Evolutionary conservation across 2,888 invertebrate species (phyloP).

Genomic region (Tolmerus cingulatus): DNA sequence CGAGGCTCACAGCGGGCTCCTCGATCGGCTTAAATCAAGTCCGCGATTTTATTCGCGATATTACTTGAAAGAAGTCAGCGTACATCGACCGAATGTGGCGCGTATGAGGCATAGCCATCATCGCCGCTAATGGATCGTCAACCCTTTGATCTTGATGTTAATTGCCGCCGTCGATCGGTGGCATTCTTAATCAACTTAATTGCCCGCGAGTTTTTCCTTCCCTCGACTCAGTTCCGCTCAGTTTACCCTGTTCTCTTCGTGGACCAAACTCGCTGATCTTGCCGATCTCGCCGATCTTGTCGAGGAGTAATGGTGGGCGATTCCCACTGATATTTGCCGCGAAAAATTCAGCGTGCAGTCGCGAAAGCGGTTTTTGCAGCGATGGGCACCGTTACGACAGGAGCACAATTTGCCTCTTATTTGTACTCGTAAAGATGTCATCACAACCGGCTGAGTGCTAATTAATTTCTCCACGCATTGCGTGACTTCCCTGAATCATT

Average conservation of each 20-base stretch:
- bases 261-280: not conserved
- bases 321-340: not conserved
- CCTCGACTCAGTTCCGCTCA: not conserved
- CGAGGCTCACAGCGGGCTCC: conserved; percentile 10
- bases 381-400: conserved; percentile 25
- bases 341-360: not conserved
- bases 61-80: not conserved
- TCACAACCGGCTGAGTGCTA: not conserved
- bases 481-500: conserved; percentile 20
- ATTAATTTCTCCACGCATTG: conserved; percentile 15
- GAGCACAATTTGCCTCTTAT: conserved; percentile 30
- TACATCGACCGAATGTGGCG: not conserved
- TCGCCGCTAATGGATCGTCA: conserved; percentile 35
- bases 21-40: conserved; percentile 22
- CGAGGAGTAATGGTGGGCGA: conserved; percentile 16
- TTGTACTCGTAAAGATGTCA: conserved; percentile 38
- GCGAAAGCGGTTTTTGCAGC: not conserved
- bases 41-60: conserved; percentile 16
- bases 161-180: conserved; percentile 36
- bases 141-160: conserved; percentile 37
- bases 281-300: not conserved
- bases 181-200: conserved; percentile 40
- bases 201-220: conserved; percentile 15
- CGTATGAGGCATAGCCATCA: conserved; percentile 21
- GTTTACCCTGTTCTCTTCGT: not conserved